Base-by-base conservation (phyloP, 2,797 vertebrate species). In the Microctenopoma lineatum region DNA sequence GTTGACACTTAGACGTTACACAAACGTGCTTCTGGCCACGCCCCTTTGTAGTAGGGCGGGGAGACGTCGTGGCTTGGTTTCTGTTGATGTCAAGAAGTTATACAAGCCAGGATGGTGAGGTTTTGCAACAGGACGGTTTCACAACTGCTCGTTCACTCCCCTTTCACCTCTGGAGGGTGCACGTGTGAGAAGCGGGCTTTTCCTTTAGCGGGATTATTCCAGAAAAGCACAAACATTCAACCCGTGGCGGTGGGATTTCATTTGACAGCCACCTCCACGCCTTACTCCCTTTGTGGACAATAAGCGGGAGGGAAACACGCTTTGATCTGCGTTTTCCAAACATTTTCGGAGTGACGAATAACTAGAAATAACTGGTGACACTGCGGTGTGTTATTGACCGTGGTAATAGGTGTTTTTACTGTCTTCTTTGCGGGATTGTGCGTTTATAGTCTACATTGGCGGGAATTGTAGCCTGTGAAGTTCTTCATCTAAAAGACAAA, bases 31-130 rank as follows among this genome's bases (percentile, higher is more conserved):
- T 2, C 1, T 70, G 75, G 83, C 79, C 84, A 4, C 89, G 76
- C 92, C 86, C 67, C 83, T 54, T 79, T 1, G 7, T 91, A 89
- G 91, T 87, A 86, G 89, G 93, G 92, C 87, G 88, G 92, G 59
- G 85, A 75, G 77, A 77, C 0, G 57, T 42, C 50, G 42, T 39
- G 69, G 83, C 84, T 90, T 73, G 76, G 72, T 73, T 55, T 83
- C 36, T 80, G 73, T 81, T 70, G 58, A 87, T 85, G 80, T 84
- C 59, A 69, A 80, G 90, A 93, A 93, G 92, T 95, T 95, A 92
- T 90, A 94, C 92, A 94, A 94, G 89, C 87, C 14, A 21, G n/a
- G 52, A 16, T 3, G 54, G 10, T 21, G 73, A 46, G 55, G 54
- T 88, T 88, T 80, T 84, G 73, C 77, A 84, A 87, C 50, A 77